A percentile compares a stretch with the other conserved stretches of the same genome.
Evolutionary conservation across 2,797 vertebrate species (phyloP).

Genomic region (Hapalemur alaotrensis): DNA sequence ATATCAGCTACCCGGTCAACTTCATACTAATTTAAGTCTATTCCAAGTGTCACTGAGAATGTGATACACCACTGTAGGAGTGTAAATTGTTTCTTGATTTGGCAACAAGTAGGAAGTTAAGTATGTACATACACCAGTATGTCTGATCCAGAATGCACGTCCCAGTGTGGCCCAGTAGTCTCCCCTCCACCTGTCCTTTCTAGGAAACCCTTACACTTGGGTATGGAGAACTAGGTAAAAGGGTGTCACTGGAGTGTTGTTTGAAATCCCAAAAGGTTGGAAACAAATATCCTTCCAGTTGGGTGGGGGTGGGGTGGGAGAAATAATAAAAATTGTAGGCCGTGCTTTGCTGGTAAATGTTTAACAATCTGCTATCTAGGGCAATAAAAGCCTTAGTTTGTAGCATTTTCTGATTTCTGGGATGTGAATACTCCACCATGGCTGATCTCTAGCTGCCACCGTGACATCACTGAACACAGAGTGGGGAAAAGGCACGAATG

Average conservation of each 20-base stretch:
- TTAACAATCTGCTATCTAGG: not conserved
- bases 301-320: not conserved
- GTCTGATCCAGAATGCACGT: not conserved
- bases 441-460: not conserved
- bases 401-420: not conserved
- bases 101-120: not conserved
- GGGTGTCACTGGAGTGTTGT: not conserved
- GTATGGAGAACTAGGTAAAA: not conserved
- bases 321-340: not conserved
- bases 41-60: not conserved
- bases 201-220: not conserved
- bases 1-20: not conserved
- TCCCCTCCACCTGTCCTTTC: not conserved
- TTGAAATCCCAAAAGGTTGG: not conserved
- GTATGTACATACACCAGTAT: rapidly evolving
- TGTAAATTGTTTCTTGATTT: not conserved
- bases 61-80: rapidly evolving
- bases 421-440: not conserved
- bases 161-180: not conserved
- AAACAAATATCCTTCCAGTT: not conserved
- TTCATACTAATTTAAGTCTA: not conserved
- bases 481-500: not conserved
- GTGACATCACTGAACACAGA: not conserved
- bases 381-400: not conserved
- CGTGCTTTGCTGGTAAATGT: not conserved